Conservation (phyloP, 2,113 vertebrate genomes). For the Corydoras sp. region DNA sequence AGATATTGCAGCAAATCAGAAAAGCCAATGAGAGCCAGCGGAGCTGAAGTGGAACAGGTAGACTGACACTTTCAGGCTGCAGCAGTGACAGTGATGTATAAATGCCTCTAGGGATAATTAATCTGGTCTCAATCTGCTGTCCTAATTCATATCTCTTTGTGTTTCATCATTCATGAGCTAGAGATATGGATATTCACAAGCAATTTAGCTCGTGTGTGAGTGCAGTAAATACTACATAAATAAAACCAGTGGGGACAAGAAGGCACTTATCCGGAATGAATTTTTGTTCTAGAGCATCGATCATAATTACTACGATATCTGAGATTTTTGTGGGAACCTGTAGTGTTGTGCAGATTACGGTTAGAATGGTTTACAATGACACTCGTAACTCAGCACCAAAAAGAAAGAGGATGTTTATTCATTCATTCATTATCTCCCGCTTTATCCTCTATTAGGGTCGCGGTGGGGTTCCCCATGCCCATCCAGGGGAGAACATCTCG, state of each 20-base stretch:
- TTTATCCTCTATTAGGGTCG: no score
- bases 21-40: background rate
- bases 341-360: no score
- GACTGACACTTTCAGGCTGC: conserved; percentile 34
- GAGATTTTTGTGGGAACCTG: no score
- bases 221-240: background rate
- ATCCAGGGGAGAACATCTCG: no score
- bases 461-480: no score
- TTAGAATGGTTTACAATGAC: no score
- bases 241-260: background rate
- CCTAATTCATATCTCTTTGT: conserved; percentile 44
- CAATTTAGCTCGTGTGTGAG: background rate
- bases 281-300: no score
- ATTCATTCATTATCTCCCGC: no score
- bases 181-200: conserved; percentile 21
- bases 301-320: no score
- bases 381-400: no score
- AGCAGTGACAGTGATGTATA: conserved; percentile 50
- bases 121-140: conserved; percentile 38
- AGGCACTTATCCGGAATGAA: no score
- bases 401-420: no score
- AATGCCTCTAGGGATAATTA: conserved; percentile 49
- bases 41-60: conserved; percentile 33
- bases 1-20: background rate
- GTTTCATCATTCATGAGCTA: conserved; percentile 12